These are phyloP conservation scores for Drosophila prosaltans DNA, from an alignment of 1,140 invertebrate genomes.

Conservation along the genomic window DNA sequence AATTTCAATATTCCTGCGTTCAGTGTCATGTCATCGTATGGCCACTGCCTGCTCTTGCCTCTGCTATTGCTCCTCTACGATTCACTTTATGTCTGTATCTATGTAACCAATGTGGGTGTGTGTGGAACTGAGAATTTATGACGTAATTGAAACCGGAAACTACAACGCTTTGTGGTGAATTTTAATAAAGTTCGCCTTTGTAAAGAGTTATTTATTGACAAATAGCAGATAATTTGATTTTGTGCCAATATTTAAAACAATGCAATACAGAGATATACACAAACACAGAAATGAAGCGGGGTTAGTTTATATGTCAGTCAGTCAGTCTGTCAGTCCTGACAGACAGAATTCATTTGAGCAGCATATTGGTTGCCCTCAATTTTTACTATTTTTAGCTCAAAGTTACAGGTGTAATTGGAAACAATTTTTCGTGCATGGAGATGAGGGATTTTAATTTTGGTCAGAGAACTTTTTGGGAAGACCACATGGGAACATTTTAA, in stretches of 20 bases:
- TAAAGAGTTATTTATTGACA: constrained; percentile 76
- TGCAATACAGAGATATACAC: constrained; percentile 31
- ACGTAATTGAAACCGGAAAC: constrained; percentile 80
- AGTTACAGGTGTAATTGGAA: constrained; percentile 43
- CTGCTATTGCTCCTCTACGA: not conserved
- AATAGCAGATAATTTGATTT: constrained; percentile 81
- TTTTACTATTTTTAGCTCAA: constrained; percentile 24
- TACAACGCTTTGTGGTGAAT: constrained; percentile 79
- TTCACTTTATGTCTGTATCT: too few relatives aligned
- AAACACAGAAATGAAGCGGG: not conserved
- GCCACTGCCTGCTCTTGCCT: constrained; percentile 17
- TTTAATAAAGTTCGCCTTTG: constrained; percentile 80
- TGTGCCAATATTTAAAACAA: constrained; percentile 78
- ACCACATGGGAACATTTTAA: not conserved
- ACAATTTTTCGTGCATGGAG: constrained; percentile 18
- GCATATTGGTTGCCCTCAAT: constrained; percentile 14
- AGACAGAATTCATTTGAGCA: constrained; percentile 17
- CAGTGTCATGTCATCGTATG: constrained; percentile 59
- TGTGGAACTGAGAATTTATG: constrained; percentile 71
- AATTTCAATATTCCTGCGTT: constrained; percentile 71
- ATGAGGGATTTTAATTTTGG: not conserved
- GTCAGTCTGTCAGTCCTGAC: too few relatives aligned
- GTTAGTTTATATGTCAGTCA: too few relatives aligned
- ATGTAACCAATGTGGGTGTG: constrained; percentile 48
- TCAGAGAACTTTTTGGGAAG: constrained; percentile 17